Evolutionary conservation across 2,113 vertebrate genomes (phyloP).

Genomic region (Turnix velox): DNA sequence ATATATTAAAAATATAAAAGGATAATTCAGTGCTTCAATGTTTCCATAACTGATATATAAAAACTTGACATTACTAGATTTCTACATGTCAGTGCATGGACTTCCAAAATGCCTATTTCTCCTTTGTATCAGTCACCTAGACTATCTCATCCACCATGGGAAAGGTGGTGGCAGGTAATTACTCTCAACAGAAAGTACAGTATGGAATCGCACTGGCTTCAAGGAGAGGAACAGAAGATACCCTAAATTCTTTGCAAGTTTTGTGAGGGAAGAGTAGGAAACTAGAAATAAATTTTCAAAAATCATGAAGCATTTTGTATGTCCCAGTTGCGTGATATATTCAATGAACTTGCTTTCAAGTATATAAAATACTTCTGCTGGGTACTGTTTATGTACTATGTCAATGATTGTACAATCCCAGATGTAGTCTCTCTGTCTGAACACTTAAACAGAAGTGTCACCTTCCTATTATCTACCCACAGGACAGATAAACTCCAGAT

Average conservation of each 20-base stretch:
- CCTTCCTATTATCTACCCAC: not conserved
- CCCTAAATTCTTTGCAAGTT: not conserved
- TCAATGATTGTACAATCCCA: not conserved
- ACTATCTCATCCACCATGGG: not conserved
- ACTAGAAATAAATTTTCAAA: not conserved
- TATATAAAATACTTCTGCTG: not conserved
- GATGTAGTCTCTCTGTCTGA: not conserved
- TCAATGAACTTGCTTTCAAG: not conserved
- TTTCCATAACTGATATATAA: not conserved
- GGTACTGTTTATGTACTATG: rapidly evolving
- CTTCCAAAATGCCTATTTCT: not conserved
- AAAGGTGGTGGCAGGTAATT: not conserved
- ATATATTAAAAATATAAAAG: not conserved
- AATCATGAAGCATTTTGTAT: not conserved
- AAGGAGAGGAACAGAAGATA: not conserved
- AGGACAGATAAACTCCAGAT: not conserved
- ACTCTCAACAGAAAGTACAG: not conserved
- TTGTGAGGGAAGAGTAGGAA: not conserved
- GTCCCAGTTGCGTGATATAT: not conserved
- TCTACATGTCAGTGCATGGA: not conserved
- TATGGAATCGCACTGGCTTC: not conserved
- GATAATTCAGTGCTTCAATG: not conserved
- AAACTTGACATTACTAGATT: not conserved
- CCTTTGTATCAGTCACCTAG: not conserved
- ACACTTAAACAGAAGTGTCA: not conserved